Evolutionary conservation across 1,140 invertebrate genomes (phyloP), one percentile per base, ranked within the genome.

Genomic region (Pteromalus puparum): DNA sequence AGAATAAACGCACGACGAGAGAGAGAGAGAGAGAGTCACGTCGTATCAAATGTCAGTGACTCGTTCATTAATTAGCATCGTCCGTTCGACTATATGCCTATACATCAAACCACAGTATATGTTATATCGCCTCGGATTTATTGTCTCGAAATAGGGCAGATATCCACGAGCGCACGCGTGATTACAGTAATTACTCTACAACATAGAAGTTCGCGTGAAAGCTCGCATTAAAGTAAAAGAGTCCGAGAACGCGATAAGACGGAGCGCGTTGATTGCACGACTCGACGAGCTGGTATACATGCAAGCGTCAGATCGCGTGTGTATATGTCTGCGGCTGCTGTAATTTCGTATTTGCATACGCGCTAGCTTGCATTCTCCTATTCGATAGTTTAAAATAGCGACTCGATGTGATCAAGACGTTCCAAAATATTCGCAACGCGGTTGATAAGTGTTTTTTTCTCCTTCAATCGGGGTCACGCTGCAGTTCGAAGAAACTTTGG

Each of bases 171-270:
- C 26, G 24, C 73, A 48, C 68, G 21, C 26, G 46, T 61, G 28
- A 78, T 83, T 61, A 38, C 21, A 21, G 70, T 85, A 85, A 86
- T 86, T 79, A 86, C 53, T 79, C 83, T 61, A 46, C 76, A 46
- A 83, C 82, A 74, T 68, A 85, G 79, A 81, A 84, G 77, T 83
- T 88, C 79, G 87, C 87, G 87, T 86, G 87, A 86, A 87, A 85
- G 75, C 72, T 83, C 81, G 84, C 85, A 86, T 86, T 87, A 87
- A 87, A 87, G 46, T 38, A 68, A 82, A 70, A 85, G 75, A 73
- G 74, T 48, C 13, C n/a, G 24, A 6, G n/a, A 10, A 34, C 7
- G 10, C 38, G 73, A 82, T 82, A 82, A 82, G 73, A 61, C 46
- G 74, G 80, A 10, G 38, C 38, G 38, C 48, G 68, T 61, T 74